Conservation (phyloP, 1,140 invertebrate genomes). For the Leptopilina boulardi region DNA sequence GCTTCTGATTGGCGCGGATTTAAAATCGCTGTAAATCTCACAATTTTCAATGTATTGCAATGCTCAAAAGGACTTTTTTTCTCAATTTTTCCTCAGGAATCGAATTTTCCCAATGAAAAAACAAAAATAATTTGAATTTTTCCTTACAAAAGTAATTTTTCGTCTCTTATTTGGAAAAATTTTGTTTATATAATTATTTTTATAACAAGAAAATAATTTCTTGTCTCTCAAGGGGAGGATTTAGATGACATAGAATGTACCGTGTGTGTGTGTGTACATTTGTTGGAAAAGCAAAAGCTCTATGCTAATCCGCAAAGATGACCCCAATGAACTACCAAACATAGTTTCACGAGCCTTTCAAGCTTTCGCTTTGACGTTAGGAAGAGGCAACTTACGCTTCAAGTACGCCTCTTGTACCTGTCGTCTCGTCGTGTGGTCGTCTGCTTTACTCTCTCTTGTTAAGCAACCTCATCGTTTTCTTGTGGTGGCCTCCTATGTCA, state of each 20-base stretch:
- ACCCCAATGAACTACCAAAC: constrained; percentile 27
- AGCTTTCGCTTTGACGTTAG: constrained; percentile 32
- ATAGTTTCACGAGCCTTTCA: constrained; percentile 27
- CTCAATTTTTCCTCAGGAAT: not conserved
- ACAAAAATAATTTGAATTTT: too few relatives aligned
- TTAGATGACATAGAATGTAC: not conserved
- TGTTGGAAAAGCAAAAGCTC: not conserved
- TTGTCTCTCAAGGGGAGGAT: not conserved
- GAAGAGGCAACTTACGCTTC: constrained; percentile 23
- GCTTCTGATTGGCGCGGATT: not conserved
- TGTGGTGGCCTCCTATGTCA: not conserved
- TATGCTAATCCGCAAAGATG: constrained; percentile 25
- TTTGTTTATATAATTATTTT: too few relatives aligned
- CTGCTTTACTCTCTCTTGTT: constrained; percentile 24
- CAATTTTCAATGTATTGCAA: not conserved
- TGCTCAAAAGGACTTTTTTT: not conserved
- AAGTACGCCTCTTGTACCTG: not conserved
- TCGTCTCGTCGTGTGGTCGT: not conserved
- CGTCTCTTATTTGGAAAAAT: too few relatives aligned
- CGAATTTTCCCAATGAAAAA: too few relatives aligned
- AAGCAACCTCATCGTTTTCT: constrained; percentile 26
- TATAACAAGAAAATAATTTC: too few relatives aligned
- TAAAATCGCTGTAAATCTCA: not conserved
- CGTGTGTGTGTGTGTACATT: not conserved
- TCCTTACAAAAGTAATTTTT: too few relatives aligned